Evolutionary conservation across 2,888 invertebrate species (phyloP).

Genomic region (Drosophila mimica): DNA sequence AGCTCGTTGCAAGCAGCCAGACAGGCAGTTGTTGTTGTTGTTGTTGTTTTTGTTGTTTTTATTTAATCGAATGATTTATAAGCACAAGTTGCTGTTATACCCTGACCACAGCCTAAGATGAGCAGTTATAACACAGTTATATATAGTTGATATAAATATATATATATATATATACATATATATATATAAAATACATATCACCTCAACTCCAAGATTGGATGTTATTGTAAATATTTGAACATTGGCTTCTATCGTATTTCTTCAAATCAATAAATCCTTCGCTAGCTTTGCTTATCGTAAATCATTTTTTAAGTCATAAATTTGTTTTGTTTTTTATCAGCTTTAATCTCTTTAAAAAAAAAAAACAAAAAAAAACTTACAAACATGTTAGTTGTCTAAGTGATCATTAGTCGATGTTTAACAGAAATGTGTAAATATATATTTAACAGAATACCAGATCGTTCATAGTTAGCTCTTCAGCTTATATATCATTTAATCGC

Average conservation of each 20-base stretch:
- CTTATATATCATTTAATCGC: not conserved
- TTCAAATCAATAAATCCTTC: not conserved
- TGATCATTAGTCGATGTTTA: not conserved
- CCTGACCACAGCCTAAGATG: slow-evolving; percentile 28
- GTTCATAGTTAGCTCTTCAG: not conserved
- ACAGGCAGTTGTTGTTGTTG: slow-evolving; percentile 28
- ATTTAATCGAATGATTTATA: slow-evolving; percentile 72
- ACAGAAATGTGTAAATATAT: not conserved
- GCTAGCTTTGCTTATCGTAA: not conserved
- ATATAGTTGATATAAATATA: not conserved
- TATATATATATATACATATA: not conserved
- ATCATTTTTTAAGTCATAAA: not conserved
- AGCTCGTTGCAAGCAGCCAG: slow-evolving; percentile 61
- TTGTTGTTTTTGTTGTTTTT: slow-evolving; percentile 21
- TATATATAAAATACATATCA: not conserved
- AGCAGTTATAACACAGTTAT: not conserved
- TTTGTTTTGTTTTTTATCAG: not conserved
- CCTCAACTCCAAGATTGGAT: slow-evolving; percentile 3
- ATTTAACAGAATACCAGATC: not conserved
- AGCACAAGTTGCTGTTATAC: slow-evolving; percentile 47
- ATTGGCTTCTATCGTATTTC: not conserved
- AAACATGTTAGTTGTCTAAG: too few relatives aligned
- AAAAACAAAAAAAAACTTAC: too few relatives aligned
- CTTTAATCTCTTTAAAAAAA: too few relatives aligned
- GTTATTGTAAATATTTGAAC: not conserved